A percentile compares a stretch with the other conserved stretches of the same genome.
These are phyloP conservation scores for Hermetia illucens DNA, from an alignment of 1,140 invertebrate species.

Conservation along the genomic window DNA sequence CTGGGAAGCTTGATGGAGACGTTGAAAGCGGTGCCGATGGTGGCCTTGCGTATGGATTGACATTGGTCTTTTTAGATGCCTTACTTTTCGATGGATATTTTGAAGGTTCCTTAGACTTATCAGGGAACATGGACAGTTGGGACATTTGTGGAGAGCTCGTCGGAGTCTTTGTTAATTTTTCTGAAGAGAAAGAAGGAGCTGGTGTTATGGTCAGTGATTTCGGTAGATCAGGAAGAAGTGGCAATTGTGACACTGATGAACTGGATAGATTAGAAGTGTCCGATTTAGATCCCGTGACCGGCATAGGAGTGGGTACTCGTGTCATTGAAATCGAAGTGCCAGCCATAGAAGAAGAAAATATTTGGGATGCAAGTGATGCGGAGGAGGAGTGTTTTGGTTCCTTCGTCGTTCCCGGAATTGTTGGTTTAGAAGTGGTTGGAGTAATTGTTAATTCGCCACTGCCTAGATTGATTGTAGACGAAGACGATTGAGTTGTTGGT, in stretches of 20 bases:
- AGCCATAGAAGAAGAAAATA: too few relatives aligned
- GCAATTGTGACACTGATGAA: too few relatives aligned
- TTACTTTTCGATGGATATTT: neutral
- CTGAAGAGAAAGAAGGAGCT: neutral
- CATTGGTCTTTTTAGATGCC: neutral
- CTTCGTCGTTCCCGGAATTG: too few relatives aligned
- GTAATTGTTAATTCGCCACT: conserved; percentile 1
- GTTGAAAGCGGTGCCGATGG: neutral
- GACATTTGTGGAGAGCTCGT: neutral
- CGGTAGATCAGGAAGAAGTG: neutral
- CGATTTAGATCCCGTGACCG: neutral
- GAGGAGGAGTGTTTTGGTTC: too few relatives aligned
- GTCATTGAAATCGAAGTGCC: neutral
- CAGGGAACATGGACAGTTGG: neutral
- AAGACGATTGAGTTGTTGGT: neutral
- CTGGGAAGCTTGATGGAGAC: too few relatives aligned
- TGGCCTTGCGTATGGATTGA: neutral
- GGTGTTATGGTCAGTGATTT: neutral
- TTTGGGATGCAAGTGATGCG: neutral
- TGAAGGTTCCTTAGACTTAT: neutral
- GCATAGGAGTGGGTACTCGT: neutral
- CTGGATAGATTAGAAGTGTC: neutral
- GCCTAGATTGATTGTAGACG: neutral
- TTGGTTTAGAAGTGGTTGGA: conserved; percentile 1
- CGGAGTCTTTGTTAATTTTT: neutral